Conservation (phyloP, 2,113 vertebrate genomes). For the Onychorhynchus coronatus region DNA sequence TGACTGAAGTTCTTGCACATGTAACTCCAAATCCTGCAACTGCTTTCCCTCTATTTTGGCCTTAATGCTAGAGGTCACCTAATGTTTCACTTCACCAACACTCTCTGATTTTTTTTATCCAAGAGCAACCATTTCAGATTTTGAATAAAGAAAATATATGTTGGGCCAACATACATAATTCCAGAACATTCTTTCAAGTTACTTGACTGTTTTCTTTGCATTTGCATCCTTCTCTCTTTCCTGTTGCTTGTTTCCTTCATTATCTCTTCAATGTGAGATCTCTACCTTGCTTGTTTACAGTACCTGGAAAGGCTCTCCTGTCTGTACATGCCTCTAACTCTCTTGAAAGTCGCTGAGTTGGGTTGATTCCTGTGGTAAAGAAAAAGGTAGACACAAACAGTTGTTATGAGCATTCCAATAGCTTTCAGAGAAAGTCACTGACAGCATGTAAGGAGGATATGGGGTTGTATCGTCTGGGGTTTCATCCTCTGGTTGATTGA, state of each 20-base stretch:
- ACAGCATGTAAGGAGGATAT: not conserved
- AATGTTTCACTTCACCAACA: not conserved
- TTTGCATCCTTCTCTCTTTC: not conserved
- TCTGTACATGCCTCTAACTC: not conserved
- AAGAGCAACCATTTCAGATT: not conserved
- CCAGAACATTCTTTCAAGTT: not conserved
- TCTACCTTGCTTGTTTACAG: not conserved
- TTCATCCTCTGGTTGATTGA: not conserved
- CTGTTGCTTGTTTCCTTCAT: not conserved
- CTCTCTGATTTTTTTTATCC: not conserved
- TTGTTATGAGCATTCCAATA: not conserved
- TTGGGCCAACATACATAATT: not conserved
- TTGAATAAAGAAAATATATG: not conserved
- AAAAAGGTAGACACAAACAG: not conserved
- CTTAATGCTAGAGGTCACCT: not conserved
- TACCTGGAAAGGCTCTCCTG: not conserved
- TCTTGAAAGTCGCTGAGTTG: not conserved
- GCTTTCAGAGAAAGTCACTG: not conserved
- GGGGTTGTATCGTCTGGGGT: fast-evolving
- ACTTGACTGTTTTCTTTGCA: not conserved
- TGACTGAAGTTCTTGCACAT: not conserved
- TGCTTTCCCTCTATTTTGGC: not conserved
- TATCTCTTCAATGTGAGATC: not conserved
- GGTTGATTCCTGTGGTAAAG: not conserved
- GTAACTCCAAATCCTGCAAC: not conserved